Evolutionary conservation across 2,113 vertebrate species (phyloP).

Genomic region (Pantherophis guttatus): DNA sequence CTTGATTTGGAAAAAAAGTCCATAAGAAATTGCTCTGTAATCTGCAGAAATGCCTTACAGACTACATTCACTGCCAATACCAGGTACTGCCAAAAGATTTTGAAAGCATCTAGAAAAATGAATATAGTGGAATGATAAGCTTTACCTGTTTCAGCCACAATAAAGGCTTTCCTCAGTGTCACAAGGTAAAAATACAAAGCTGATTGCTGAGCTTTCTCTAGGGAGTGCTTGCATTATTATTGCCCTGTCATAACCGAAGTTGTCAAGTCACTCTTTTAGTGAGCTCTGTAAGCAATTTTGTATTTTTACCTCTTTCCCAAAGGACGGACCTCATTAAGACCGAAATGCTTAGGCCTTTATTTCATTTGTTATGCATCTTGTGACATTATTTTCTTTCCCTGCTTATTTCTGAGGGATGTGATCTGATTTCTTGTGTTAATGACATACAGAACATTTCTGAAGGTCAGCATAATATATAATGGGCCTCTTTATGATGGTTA

Average conservation of each 20-base stretch:
- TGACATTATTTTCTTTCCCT: neutral
- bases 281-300: neutral
- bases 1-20: neutral
- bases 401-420: neutral
- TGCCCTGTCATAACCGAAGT: neutral
- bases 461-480: neutral
- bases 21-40: neutral
- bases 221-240: neutral
- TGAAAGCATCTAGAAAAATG: neutral
- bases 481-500: neutral
- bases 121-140: neutral
- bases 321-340: neutral
- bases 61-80: neutral
- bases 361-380: neutral
- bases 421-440: neutral
- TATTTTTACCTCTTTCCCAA: neutral
- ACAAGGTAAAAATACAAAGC: neutral
- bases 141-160: neutral
- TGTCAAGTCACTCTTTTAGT: neutral
- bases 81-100: neutral
- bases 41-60: constrained; percentile 17
- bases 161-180: neutral
- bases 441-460: neutral
- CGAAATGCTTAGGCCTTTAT: neutral
- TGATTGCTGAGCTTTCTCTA: neutral